Percentiles rank a stretch among this genome's conserved stretches.
These are phyloP conservation scores for Plectrocnemia conspersa DNA, from an alignment of 1,140 invertebrate genomes.

Conservation along the genomic window DNA sequence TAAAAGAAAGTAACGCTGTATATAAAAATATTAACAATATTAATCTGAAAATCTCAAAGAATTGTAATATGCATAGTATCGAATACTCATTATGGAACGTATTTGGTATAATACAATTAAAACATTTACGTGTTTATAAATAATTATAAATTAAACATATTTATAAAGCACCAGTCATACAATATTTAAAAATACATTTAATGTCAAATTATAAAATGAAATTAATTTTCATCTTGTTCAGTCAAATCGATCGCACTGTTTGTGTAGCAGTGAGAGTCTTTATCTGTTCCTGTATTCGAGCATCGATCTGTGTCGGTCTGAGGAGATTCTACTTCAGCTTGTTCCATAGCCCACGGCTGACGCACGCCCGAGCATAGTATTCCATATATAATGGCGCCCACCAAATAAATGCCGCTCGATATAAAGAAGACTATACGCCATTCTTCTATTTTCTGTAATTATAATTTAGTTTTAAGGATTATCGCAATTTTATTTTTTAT, in stretches of 20 bases:
- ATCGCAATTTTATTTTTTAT: no score
- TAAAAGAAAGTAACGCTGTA: no score
- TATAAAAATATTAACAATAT: no score
- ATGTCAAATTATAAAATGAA: constrained; percentile 9
- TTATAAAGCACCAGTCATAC: no score
- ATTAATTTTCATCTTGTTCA: constrained; percentile 31
- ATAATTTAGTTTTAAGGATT: no score
- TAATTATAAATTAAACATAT: no score
- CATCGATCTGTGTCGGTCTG: constrained; percentile 30
- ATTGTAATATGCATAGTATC: no score
- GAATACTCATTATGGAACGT: no score
- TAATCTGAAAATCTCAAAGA: no score
- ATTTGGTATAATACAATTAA: no score
- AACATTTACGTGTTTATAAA: no score
- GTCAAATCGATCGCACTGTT: constrained; percentile 43
- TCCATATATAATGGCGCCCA: constrained; percentile 74
- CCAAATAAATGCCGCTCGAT: constrained; percentile 68
- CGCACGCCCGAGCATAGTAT: constrained; percentile 74
- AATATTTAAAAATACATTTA: no score
- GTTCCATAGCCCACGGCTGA: constrained; percentile 68
- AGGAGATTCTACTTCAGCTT: constrained; percentile 38
- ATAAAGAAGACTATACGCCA: constrained; percentile 85
- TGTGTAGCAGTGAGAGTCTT: constrained; percentile 38
- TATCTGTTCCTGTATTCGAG: constrained; percentile 23
- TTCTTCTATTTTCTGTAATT: constrained; percentile 64